A percentile compares a stretch with the other conserved stretches of the same genome.
Evolutionary conservation across 37 sponge, comb jelly and placozoan species (phyloP).

Genomic region (Tethya wilhelma): DNA sequence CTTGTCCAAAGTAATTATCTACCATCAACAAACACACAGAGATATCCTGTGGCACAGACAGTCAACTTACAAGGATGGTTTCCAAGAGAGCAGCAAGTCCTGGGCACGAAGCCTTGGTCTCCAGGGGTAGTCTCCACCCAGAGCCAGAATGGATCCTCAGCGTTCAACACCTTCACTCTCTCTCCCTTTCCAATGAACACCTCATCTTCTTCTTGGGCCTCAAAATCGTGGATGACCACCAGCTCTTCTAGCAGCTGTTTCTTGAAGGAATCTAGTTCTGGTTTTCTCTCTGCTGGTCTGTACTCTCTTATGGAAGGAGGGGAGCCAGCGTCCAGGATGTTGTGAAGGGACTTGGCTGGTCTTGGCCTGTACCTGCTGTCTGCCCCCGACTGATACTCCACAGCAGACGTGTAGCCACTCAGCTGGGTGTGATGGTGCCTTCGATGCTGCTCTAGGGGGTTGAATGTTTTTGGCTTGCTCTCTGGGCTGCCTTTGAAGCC

Average conservation of each 20-base stretch:
- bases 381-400: conserved; percentile 30
- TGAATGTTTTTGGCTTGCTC: background rate
- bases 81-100: conserved; percentile 77
- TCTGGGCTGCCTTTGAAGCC: conserved; percentile 40
- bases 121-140: conserved; percentile 74
- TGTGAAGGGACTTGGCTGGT: conserved; percentile 47
- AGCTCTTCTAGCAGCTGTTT: conserved; percentile 68
- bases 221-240: conserved; percentile 84
- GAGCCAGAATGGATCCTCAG: conserved; percentile 80
- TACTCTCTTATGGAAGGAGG: background rate
- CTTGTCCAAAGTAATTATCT: too few species aligned
- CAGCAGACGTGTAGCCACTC: conserved; percentile 52
- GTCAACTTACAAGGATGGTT: conserved; percentile 72
- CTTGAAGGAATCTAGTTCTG: conserved; percentile 47
- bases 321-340: conserved; percentile 11
- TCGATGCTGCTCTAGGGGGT: background rate
- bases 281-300: conserved; percentile 49
- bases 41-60: background rate
- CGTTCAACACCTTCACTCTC: conserved; percentile 74
- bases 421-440: background rate
- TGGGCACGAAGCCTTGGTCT: conserved; percentile 74
- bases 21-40: background rate
- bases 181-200: conserved; percentile 76
- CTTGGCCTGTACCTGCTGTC: conserved; percentile 11
- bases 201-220: conserved; percentile 78